Percentiles rank a stretch among this genome's conserved stretches.
Evolutionary conservation across 2,888 invertebrate species (phyloP).

Genomic region (Lacanobia oleracea): DNA sequence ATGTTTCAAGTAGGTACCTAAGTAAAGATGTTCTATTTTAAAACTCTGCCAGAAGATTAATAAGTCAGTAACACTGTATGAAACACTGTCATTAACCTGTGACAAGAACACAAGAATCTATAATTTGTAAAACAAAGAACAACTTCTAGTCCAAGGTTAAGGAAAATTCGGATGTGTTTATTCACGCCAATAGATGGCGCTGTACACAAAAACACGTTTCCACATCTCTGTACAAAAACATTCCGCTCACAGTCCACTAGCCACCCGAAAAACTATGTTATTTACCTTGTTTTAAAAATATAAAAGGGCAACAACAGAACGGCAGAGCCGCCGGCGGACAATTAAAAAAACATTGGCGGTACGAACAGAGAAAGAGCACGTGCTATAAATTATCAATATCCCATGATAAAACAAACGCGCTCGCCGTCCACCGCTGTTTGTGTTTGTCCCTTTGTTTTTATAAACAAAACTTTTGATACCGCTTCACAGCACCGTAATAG

Average conservation of each 20-base stretch:
- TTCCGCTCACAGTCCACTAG: conserved; percentile 54
- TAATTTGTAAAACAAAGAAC: conserved; percentile 19
- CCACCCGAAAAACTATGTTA: conserved; percentile 67
- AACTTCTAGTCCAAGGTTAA: conserved; percentile 3
- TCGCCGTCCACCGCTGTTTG: conserved; percentile 72
- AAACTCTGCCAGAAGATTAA: neutral
- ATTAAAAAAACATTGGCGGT: conserved; percentile 75
- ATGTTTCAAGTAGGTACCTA: too few relatives aligned
- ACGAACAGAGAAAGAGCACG: conserved; percentile 72
- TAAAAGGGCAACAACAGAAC: conserved; percentile 66
- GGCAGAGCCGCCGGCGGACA: conserved; percentile 72
- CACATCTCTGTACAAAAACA: conserved; percentile 38
- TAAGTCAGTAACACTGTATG: neutral
- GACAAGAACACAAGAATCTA: conserved; percentile 6
- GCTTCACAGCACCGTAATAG: conserved; percentile 61
- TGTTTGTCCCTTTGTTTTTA: conserved; percentile 83
- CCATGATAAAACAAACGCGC: conserved; percentile 88
- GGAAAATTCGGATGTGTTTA: conserved; percentile 16
- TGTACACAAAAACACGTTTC: conserved; percentile 32
- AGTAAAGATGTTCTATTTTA: neutral
- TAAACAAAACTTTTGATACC: conserved; percentile 76
- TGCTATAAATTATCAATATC: conserved; percentile 88
- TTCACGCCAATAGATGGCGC: conserved; percentile 61
- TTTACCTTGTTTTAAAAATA: conserved; percentile 70
- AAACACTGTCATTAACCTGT: neutral